Evolutionary conservation across 2,797 vertebrate genomes (phyloP).

Genomic region (Zalophus californianus): DNA sequence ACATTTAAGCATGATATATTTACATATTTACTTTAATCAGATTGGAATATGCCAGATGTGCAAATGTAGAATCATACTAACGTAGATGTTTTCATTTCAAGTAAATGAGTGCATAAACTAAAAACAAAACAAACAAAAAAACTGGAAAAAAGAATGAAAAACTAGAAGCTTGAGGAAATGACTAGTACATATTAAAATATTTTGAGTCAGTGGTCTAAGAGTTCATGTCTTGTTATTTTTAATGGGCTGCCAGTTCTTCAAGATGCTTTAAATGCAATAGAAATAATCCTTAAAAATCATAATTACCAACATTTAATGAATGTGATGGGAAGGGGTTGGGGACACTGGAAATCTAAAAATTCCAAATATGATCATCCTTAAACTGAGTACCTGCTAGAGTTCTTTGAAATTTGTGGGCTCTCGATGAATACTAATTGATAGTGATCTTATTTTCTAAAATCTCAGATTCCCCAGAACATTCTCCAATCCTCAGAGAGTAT

Average conservation of each 20-base stretch:
- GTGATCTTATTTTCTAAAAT: conserved; percentile 39
- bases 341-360: neutral
- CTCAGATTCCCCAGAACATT: conserved; percentile 20
- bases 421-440: neutral
- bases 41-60: conserved; percentile 61
- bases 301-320: neutral
- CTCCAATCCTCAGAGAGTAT: conserved; percentile 16
- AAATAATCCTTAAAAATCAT: conserved; percentile 14
- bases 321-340: neutral
- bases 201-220: neutral
- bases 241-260: neutral
- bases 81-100: conserved; percentile 54
- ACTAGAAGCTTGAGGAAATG: neutral
- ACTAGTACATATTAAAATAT: neutral
- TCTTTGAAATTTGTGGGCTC: neutral
- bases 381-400: neutral
- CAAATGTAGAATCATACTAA: conserved; percentile 67
- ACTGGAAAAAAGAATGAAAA: neutral
- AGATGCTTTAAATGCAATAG: neutral
- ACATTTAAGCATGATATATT: conserved; percentile 76
- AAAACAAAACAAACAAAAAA: neutral
- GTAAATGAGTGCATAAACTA: conserved; percentile 39
- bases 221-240: neutral
- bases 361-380: neutral
- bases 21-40: conserved; percentile 77